A percentile compares a stretch with the other conserved stretches of the same genome.
These are phyloP conservation scores for Nomada flava DNA, from an alignment of 2,888 invertebrate species.

Conservation along the genomic window DNA sequence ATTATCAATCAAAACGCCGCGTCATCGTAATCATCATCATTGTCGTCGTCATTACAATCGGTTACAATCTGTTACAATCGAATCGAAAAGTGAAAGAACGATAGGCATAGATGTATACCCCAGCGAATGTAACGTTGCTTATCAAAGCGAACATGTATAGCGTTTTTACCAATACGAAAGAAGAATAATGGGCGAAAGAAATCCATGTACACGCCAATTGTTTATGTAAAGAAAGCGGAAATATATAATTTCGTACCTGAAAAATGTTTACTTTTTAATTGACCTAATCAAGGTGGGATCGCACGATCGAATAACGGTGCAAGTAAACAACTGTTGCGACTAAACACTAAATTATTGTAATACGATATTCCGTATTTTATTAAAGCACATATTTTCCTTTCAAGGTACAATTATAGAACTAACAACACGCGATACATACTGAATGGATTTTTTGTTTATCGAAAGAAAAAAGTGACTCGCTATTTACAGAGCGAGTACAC, in stretches of 20 bases:
- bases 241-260: slow-evolving; percentile 61
- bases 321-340: not conserved
- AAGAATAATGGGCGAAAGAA: not conserved
- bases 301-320: not conserved
- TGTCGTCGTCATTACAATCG: not conserved
- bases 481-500: slow-evolving; percentile 33
- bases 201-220: slow-evolving; percentile 11
- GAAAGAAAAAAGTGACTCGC: slow-evolving; percentile 28
- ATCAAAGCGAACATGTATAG: not conserved
- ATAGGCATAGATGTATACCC: not conserved
- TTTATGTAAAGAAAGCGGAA: slow-evolving; percentile 38
- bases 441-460: slow-evolving; percentile 28
- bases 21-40: too few species aligned
- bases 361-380: slow-evolving; percentile 62
- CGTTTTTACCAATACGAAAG: not conserved
- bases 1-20: too few species aligned
- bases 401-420: slow-evolving; percentile 55
- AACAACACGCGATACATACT: slow-evolving; percentile 47
- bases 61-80: not conserved
- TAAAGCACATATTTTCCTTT: slow-evolving; percentile 76
- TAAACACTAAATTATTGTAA: slow-evolving; percentile 10
- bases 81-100: not conserved
- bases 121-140: too few species aligned
- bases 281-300: not conserved
- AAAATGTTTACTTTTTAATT: slow-evolving; percentile 5